Evolutionary conservation across 2,113 vertebrate species (phyloP).

Genomic region (Piprites chloris): DNA sequence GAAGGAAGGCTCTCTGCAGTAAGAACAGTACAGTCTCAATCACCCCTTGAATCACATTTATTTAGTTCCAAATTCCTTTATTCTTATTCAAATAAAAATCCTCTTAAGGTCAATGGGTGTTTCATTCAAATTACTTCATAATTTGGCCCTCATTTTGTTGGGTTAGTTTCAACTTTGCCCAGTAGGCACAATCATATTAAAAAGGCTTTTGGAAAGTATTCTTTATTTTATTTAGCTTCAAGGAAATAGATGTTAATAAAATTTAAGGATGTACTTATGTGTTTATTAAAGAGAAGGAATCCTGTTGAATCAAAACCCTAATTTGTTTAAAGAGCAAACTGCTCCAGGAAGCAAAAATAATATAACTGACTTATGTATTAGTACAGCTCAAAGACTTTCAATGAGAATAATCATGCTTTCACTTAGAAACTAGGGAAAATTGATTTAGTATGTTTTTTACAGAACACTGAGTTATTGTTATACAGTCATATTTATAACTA

Average conservation of each 20-base stretch:
- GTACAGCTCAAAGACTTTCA: conserved; percentile 5
- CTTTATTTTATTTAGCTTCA: conserved; percentile 42
- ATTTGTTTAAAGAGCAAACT: conserved; percentile 23
- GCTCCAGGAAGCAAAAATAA: conserved; percentile 20
- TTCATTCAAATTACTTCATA: conserved; percentile 40
- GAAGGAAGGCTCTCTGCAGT: background rate
- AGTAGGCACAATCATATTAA: conserved; percentile 33
- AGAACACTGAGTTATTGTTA: conserved; percentile 30
- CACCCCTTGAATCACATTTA: background rate
- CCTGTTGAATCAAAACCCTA: background rate
- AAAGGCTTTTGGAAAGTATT: conserved; percentile 8
- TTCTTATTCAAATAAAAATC: conserved; percentile 30
- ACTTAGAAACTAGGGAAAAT: background rate
- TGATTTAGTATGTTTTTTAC: background rate
- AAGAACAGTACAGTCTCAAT: background rate
- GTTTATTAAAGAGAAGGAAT: conserved; percentile 23
- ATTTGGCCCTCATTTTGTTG: conserved; percentile 25
- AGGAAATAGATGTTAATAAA: conserved; percentile 41
- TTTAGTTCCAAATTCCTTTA: conserved; percentile 13
- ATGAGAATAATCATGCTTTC: conserved; percentile 15
- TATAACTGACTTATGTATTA: background rate
- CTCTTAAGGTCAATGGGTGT: conserved; percentile 8
- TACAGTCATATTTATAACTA: background rate
- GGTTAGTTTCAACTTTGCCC: conserved; percentile 17
- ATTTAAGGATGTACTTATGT: conserved; percentile 25